These are phyloP conservation scores for Hirtodrosophila confusa DNA, from an alignment of 2,888 invertebrate species.

Conservation along the genomic window DNA sequence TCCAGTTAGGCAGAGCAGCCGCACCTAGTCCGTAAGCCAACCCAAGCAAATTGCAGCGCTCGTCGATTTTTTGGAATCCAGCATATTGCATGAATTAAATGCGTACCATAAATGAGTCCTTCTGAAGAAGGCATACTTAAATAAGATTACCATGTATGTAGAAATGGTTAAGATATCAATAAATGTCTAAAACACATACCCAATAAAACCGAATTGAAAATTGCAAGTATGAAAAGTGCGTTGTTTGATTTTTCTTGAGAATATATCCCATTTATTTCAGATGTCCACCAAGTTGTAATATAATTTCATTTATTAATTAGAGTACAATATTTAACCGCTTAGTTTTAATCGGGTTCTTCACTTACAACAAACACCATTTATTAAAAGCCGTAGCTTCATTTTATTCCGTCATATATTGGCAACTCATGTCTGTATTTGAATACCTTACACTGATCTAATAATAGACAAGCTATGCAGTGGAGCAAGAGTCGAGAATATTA, in stretches of 20 bases:
- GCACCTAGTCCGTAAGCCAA: conserved; percentile 56
- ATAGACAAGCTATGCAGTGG: too few species aligned
- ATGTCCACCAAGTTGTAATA: too few species aligned
- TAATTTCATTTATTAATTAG: too few species aligned
- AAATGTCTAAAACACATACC: conserved; percentile 54
- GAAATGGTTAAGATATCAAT: conserved; percentile 57
- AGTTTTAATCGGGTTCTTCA: too few species aligned
- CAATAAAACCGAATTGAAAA: conserved; percentile 73
- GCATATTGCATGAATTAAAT: conserved; percentile 20
- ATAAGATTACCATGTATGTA: conserved; percentile 50
- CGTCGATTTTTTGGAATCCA: conserved; percentile 26
- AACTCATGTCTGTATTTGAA: too few species aligned
- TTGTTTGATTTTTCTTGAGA: background rate
- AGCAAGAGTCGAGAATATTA: too few species aligned
- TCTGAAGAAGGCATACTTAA: conserved; percentile 48
- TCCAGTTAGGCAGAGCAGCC: conserved; percentile 41
- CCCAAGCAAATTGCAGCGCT: conserved; percentile 18
- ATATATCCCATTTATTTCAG: background rate
- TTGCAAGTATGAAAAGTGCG: conserved; percentile 42
- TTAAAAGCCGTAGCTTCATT: too few species aligned
- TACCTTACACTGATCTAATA: too few species aligned
- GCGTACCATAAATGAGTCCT: conserved; percentile 31
- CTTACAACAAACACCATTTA: too few species aligned
- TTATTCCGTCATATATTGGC: too few species aligned
- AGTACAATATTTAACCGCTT: too few species aligned